A percentile compares a stretch with the other conserved stretches of the same genome.
Evolutionary conservation across 1,140 invertebrate genomes (phyloP).

Genomic region (Stenopsyche tienmushanensis): DNA sequence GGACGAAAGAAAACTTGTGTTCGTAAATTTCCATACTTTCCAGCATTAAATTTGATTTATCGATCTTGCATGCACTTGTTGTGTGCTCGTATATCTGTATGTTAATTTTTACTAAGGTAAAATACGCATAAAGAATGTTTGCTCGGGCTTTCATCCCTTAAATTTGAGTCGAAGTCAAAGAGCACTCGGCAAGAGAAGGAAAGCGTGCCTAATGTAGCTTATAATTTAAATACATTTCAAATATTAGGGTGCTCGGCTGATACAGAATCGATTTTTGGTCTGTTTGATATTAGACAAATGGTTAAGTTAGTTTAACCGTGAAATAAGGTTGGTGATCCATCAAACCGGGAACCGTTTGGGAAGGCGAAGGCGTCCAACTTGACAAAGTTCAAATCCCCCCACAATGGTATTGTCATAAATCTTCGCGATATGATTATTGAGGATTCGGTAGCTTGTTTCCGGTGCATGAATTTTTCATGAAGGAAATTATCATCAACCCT

Average conservation of each 20-base stretch:
- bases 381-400: slow-evolving; percentile 20
- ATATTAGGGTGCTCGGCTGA: neutral
- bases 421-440: neutral
- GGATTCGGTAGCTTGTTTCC: neutral
- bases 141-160: too few species aligned
- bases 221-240: neutral
- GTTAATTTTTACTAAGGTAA: too few species aligned
- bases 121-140: too few species aligned
- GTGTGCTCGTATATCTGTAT: too few species aligned
- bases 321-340: slow-evolving; percentile 29
- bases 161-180: too few species aligned
- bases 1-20: too few species aligned
- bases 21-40: too few species aligned
- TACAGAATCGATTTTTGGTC: slow-evolving; percentile 14
- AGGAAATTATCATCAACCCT: neutral
- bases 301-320: slow-evolving; percentile 12
- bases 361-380: slow-evolving; percentile 2
- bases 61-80: too few species aligned
- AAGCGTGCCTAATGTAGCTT: slow-evolving; percentile 9
- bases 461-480: neutral
- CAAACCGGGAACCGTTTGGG: slow-evolving; percentile 6
- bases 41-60: too few species aligned
- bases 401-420: slow-evolving; percentile 15
- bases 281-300: slow-evolving; percentile 14
- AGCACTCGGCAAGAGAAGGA: neutral